A percentile compares a stretch with the other conserved stretches of the same genome.
Conservation (phyloP, 2,797 vertebrate genomes). For the Bovichtus diacanthus region DNA sequence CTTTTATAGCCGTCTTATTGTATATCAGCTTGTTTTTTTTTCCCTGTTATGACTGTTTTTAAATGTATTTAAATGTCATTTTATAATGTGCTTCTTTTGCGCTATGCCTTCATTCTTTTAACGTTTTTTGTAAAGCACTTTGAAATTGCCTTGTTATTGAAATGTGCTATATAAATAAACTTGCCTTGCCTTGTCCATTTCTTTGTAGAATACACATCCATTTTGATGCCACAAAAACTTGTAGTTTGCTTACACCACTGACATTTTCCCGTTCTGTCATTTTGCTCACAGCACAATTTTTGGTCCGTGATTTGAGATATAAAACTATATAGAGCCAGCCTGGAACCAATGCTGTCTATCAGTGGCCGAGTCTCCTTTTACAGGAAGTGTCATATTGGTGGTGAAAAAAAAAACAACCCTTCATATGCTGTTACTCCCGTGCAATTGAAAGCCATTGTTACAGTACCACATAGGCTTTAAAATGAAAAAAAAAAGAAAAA, state of each 20-base stretch:
- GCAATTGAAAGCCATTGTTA: constrained; percentile 4
- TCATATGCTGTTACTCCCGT: neutral
- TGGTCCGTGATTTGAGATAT: constrained; percentile 54
- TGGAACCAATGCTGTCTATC: constrained; percentile 47
- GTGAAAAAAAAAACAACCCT: constrained; percentile 19
- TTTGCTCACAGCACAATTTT: constrained; percentile 50
- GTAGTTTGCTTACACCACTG: constrained; percentile 31
- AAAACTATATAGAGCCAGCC: constrained; percentile 30
- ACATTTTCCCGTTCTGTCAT: constrained; percentile 36
- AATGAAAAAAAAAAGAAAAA: neutral
- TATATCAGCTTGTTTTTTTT: too few relatives aligned
- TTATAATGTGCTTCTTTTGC: too few relatives aligned
- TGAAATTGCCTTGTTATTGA: too few relatives aligned
- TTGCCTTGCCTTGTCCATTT: constrained; percentile 13
- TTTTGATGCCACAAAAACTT: constrained; percentile 35
- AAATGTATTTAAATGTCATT: too few relatives aligned
- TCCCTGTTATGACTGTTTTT: too few relatives aligned
- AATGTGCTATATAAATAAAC: too few relatives aligned
- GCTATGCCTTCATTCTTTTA: too few relatives aligned
- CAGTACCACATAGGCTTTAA: neutral
- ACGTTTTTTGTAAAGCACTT: too few relatives aligned
- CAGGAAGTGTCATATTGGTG: constrained; percentile 43
- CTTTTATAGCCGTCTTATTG: too few relatives aligned
- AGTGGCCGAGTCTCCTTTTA: constrained; percentile 21
- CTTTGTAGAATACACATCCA: constrained; percentile 27